A percentile compares a stretch with the other conserved stretches of the same genome.
These are phyloP conservation scores for Laupala kohalensis DNA, from an alignment of 1,140 invertebrate species.

Conservation along the genomic window DNA sequence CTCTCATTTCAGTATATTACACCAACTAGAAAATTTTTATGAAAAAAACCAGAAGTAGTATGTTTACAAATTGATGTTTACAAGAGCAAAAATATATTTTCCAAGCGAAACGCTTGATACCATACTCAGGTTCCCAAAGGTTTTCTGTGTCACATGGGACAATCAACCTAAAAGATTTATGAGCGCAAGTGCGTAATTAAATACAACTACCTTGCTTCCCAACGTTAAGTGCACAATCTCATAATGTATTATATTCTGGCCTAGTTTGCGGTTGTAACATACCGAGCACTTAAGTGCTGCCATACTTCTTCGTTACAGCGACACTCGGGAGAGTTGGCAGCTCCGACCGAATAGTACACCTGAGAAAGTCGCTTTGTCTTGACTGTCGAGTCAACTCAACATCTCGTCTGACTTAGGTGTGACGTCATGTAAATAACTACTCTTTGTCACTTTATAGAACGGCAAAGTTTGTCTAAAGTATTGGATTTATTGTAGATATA, in stretches of 20 bases:
- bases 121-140: neutral
- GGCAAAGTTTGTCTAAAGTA: no score
- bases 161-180: neutral
- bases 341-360: neutral
- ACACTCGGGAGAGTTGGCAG: neutral
- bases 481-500: no score
- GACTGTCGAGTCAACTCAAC: no score
- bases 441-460: no score
- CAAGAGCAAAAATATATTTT: no score
- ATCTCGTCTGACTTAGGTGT: no score
- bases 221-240: neutral
- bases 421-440: no score
- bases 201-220: neutral
- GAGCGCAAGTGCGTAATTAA: neutral
- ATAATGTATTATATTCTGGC: neutral
- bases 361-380: neutral
- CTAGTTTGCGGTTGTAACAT: neutral
- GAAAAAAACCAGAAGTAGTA: no score
- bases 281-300: neutral
- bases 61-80: no score
- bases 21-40: no score
- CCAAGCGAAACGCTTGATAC: no score
- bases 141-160: neutral
- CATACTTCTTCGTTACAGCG: neutral
- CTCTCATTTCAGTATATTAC: no score